Base-by-base conservation (phyloP, 2,113 vertebrate genomes). In the Forbesichthys agassizii region DNA sequence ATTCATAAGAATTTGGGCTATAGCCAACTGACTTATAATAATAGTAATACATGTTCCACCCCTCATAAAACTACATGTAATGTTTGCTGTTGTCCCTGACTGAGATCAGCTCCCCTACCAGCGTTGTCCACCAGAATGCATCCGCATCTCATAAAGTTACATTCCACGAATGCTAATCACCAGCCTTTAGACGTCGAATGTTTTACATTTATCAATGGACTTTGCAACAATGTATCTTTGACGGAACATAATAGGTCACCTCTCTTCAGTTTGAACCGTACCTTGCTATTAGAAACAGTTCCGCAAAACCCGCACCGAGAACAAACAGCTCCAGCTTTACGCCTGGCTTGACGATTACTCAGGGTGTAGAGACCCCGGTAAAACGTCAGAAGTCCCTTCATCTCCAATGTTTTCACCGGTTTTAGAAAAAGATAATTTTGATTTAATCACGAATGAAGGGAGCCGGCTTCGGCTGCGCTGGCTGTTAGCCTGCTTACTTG, bases 251-350 rank as follows among this genome's bases (percentile, higher is more conserved):
- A 42, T 42, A 42, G 36, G 36, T 52, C 74, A 68, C 65, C 65
- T 79, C 57, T 0, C 13, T 6, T 27, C 42, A 56, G 52, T 18
- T 49, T 42, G 9, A 66, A 64, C 68, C 81, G 74, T 90, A 91
- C 90, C 90, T 91, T 89, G 73, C 63, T 78, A 13, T 62, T 63
- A 27, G 86, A 85, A 77, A 68, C 84, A 78, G 82, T 87, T 87
- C 88, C 90, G 82, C 85, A 85, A 83, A 90, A 82, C 71, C 86
- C 84, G 88, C 85, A 86, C 77, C 82, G 79, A 82, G 84, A 83
- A 78, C 81, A 83, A 69, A 85, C 75, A 69, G 56, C 33, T 69
- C 68, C 75, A 51, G 87, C 48, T 75, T 74, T 86, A 33, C 80
- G 87, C 65, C 77, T 68, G 77, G 73, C 74, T 75, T 60, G 86